Evolutionary conservation across 1,140 invertebrate species (phyloP).

Genomic region (Heliconius hermathena): DNA sequence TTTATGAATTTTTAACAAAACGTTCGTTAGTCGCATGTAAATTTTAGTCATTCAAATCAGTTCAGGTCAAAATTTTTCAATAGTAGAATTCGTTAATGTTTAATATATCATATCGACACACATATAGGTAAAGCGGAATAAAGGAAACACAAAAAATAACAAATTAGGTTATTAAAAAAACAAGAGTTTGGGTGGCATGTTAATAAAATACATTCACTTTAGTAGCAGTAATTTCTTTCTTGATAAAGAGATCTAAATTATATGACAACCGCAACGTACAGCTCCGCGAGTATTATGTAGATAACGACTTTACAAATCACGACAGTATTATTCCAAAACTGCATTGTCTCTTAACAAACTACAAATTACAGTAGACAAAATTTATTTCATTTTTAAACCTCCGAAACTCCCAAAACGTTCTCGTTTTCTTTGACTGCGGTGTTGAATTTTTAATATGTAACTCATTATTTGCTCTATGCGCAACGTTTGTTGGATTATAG

Average conservation of each 20-base stretch:
- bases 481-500: not conserved
- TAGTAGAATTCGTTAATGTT: no score
- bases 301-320: not conserved
- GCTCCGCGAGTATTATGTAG: not conserved
- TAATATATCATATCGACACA: no score
- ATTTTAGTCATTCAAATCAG: no score
- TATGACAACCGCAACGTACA: not conserved
- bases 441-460: conserved; percentile 24
- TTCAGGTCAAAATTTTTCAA: no score
- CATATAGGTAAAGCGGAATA: no score
- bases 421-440: conserved; percentile 18
- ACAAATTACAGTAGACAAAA: no score
- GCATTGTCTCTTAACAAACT: not conserved
- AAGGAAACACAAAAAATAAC: no score
- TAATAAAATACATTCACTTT: not conserved
- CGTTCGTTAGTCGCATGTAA: no score
- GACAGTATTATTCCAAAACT: not conserved
- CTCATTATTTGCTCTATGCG: not conserved
- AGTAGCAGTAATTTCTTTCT: not conserved
- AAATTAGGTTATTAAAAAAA: no score
- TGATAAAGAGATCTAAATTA: not conserved
- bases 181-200: no score
- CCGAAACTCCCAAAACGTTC: conserved; percentile 4
- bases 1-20: no score
- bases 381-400: no score